Conservation (phyloP, 2,888 invertebrate species). For the Diachrysia chrysitis region DNA sequence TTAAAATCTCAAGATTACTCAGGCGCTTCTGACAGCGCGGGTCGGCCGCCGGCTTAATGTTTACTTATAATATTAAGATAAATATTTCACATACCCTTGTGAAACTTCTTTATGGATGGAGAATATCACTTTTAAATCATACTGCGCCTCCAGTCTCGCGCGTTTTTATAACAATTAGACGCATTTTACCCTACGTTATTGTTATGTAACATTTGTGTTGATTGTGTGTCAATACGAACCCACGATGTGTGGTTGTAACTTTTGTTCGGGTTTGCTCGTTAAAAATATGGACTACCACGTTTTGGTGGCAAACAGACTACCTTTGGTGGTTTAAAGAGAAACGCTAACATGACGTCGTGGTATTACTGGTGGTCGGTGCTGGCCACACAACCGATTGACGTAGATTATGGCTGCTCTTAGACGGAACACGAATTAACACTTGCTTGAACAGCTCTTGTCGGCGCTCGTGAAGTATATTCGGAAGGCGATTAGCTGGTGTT, state of each 20-base stretch:
- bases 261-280: conserved; percentile 82
- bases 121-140: conserved; percentile 88
- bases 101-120: conserved; percentile 88
- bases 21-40: conserved; percentile 58
- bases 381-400: conserved; percentile 44
- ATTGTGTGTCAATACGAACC: conserved; percentile 76
- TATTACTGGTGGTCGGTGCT: conserved; percentile 45
- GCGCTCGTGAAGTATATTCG: conserved; percentile 36
- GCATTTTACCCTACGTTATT: conserved; percentile 84
- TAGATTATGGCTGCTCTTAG: conserved; percentile 5
- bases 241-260: conserved; percentile 70
- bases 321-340: conserved; percentile 75
- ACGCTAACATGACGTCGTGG: conserved; percentile 70
- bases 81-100: conserved; percentile 88
- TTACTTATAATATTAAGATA: conserved; percentile 89
- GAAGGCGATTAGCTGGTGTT: conserved; percentile 50
- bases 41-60: conserved; percentile 76
- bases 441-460: conserved; percentile 46
- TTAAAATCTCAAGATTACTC: conserved; percentile 70
- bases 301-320: conserved; percentile 73
- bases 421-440: conserved; percentile 25
- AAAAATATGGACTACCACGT: conserved; percentile 87
- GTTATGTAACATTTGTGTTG: conserved; percentile 77
- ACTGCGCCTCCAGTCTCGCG: conserved; percentile 77
- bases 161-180: conserved; percentile 89